Evolutionary conservation across 1,140 invertebrate species (phyloP).

Genomic region (Drosophila nigromelanica): DNA sequence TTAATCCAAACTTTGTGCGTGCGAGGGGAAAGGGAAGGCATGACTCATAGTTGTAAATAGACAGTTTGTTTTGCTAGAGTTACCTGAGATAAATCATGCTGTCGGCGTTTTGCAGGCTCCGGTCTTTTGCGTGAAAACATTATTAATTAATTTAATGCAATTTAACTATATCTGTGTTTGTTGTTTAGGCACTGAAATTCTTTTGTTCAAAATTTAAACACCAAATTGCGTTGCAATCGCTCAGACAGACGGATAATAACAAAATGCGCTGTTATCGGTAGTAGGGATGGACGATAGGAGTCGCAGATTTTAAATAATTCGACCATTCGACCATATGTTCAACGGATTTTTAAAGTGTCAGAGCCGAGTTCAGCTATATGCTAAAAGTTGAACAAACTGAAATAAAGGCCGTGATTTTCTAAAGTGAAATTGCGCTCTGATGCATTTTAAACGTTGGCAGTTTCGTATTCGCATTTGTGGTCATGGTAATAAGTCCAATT

Average conservation of each 20-base stretch:
- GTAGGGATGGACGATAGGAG: constrained; percentile 11
- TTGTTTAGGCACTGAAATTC: constrained; percentile 2
- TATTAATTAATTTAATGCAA: constrained; percentile 6
- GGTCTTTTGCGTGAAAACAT: constrained; percentile 86
- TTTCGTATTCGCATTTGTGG: no score
- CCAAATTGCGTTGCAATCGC: constrained; percentile 52
- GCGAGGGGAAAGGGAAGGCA: constrained; percentile 34
- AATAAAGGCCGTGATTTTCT: no score
- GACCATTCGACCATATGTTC: neutral
- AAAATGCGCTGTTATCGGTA: constrained; percentile 30
- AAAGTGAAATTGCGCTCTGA: no score
- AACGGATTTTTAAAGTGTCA: neutral
- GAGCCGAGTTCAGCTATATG: neutral
- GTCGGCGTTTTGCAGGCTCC: constrained; percentile 83
- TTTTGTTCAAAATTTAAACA: constrained; percentile 15
- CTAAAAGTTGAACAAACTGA: no score
- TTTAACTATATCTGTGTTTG: constrained; percentile 5
- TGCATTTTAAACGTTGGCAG: no score
- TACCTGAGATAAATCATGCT: constrained; percentile 81
- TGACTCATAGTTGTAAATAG: constrained; percentile 72
- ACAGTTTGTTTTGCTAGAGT: constrained; percentile 24
- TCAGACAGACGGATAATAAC: constrained; percentile 28
- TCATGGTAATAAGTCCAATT: no score
- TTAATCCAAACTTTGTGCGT: constrained; percentile 88
- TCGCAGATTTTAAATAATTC: neutral